Evolutionary conservation across 1,140 invertebrate species (phyloP).

Genomic region (Leptinotarsa texana): DNA sequence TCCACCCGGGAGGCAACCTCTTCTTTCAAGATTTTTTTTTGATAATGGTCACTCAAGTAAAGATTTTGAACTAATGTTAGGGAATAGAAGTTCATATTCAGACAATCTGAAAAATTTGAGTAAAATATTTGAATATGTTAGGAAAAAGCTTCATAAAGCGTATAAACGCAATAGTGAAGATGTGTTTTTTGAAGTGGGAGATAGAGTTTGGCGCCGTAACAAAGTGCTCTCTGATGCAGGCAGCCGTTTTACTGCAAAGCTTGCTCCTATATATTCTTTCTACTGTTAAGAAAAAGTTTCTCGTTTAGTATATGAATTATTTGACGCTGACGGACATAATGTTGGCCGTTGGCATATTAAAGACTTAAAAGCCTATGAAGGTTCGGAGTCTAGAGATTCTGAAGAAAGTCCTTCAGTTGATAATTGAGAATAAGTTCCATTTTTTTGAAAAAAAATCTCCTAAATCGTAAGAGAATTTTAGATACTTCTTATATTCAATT

Average conservation of each 20-base stretch:
- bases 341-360: constrained; percentile 12
- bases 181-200: not conserved
- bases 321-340: not conserved
- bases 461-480: too few relatives aligned
- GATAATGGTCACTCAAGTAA: not conserved
- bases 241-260: constrained; percentile 8
- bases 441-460: not conserved
- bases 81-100: not conserved
- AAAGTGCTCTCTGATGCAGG: not conserved
- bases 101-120: not conserved
- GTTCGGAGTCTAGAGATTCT: not conserved
- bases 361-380: not conserved
- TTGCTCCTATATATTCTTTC: constrained; percentile 13
- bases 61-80: not conserved
- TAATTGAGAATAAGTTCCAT: not conserved
- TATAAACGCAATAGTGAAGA: not conserved
- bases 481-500: too few relatives aligned
- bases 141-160: not conserved
- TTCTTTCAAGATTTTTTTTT: constrained; percentile 10
- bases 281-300: not conserved
- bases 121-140: constrained; percentile 18
- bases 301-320: not conserved
- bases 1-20: constrained; percentile 19
- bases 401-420: not conserved
- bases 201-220: not conserved